Evolutionary conservation across 2,888 invertebrate species (phyloP).

Genomic region (Hypolimnas misippus): DNA sequence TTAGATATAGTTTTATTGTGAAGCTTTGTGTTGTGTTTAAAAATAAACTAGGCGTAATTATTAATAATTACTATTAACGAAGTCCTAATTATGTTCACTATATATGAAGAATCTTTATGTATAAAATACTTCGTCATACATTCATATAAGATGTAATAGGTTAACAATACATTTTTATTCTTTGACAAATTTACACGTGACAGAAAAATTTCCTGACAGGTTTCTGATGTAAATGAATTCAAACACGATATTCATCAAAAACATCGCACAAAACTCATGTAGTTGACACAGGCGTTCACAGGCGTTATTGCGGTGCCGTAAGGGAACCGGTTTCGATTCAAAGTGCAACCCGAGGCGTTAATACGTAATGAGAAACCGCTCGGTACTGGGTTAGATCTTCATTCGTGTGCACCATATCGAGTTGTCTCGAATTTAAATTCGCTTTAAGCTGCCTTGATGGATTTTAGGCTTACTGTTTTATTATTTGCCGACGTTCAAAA

Average conservation of each 20-base stretch:
- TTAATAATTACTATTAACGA: no score
- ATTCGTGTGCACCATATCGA: slow-evolving; percentile 5
- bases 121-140: no score
- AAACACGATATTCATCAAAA: background rate
- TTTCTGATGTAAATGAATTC: background rate
- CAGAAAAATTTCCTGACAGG: no score
- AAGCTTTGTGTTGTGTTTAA: no score
- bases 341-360: slow-evolving; percentile 35
- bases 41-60: no score
- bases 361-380: slow-evolving; percentile 38
- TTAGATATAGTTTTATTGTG: background rate
- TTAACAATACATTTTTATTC: no score
- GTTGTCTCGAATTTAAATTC: slow-evolving; percentile 26
- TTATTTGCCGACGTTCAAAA: no score
- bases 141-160: no score
- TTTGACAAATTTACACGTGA: no score
- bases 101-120: no score
- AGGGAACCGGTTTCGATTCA: slow-evolving; percentile 33
- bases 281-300: slow-evolving; percentile 29
- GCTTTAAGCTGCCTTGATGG: background rate
- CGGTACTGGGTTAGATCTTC: slow-evolving; percentile 13
- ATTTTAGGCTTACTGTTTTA: no score
- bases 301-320: slow-evolving; percentile 23
- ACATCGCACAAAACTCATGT: slow-evolving; percentile 7
- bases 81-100: no score